Conservation (phyloP, 1,140 invertebrate species). For the Trachymyrmex cornetzi region DNA sequence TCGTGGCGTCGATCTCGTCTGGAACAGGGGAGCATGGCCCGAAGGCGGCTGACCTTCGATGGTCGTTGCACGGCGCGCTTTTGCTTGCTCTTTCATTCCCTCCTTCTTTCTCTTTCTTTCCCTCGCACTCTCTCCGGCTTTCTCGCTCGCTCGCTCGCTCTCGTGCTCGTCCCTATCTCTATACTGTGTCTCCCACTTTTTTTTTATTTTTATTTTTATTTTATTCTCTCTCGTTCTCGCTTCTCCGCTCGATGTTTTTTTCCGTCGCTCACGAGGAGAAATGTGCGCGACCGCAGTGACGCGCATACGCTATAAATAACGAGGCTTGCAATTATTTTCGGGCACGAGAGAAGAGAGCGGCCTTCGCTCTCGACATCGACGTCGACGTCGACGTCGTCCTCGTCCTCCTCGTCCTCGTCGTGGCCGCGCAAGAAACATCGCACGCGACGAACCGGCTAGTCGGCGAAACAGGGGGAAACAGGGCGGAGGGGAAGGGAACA, state of each 20-base stretch:
- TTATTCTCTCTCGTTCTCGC: slow-evolving; percentile 7
- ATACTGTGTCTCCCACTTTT: slow-evolving; percentile 11
- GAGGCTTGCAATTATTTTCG: slow-evolving; percentile 79
- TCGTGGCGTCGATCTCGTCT: slow-evolving; percentile 47
- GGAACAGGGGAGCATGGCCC: slow-evolving; percentile 57
- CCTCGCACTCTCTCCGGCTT: neutral
- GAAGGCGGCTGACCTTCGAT: slow-evolving; percentile 77
- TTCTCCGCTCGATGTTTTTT: slow-evolving; percentile 15
- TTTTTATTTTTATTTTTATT: slow-evolving; percentile 41
- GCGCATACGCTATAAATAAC: slow-evolving; percentile 84
- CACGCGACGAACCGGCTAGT: slow-evolving; percentile 53
- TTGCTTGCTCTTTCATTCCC: slow-evolving; percentile 40
- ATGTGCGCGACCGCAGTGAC: slow-evolving; percentile 71
- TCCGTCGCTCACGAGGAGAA: slow-evolving; percentile 51
- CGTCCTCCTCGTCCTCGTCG: neutral
- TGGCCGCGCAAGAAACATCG: slow-evolving; percentile 1
- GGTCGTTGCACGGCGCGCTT: slow-evolving; percentile 72
- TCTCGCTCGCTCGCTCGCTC: slow-evolving; percentile 9
- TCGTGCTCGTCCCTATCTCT: slow-evolving; percentile 19
- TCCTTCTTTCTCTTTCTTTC: slow-evolving; percentile 7
- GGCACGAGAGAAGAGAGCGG: slow-evolving; percentile 43
- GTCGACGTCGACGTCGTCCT: neutral
- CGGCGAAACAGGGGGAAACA: slow-evolving; percentile 32
- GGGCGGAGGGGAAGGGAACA: neutral
- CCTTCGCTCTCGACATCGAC: slow-evolving; percentile 17